Conservation (phyloP, 2,113 vertebrate species). For the Apodemus speciosus region DNA sequence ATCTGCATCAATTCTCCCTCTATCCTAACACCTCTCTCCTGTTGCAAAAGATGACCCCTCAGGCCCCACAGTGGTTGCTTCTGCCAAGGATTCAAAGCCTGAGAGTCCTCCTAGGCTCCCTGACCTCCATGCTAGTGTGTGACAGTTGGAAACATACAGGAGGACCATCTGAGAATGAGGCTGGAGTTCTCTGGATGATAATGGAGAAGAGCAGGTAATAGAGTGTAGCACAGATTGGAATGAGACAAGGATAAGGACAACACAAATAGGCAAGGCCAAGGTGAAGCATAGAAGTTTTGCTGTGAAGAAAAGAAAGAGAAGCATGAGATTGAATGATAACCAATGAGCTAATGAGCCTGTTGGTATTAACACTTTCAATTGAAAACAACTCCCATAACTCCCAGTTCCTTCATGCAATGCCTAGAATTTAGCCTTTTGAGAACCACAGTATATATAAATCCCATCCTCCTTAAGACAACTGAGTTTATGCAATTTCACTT, state of each 20-base stretch:
- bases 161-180: background rate
- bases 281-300: background rate
- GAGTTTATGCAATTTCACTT: background rate
- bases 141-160: background rate
- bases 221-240: too few relatives aligned
- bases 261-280: background rate
- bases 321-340: background rate
- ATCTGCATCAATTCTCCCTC: background rate
- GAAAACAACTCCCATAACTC: background rate
- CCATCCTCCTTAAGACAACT: background rate
- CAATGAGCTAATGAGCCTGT: background rate
- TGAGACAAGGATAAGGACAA: background rate
- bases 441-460: background rate
- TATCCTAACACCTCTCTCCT: background rate
- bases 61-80: accelerated
- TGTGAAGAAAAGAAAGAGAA: background rate
- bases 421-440: background rate
- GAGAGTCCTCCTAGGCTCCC: conserved; percentile 52
- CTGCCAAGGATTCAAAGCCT: accelerated
- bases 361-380: background rate
- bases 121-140: background rate
- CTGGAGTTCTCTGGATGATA: background rate
- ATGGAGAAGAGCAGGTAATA: background rate
- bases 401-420: background rate
- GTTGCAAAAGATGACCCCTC: background rate